Evolutionary conservation across 2,113 vertebrate genomes (phyloP).

Genomic region (Cariama cristata): DNA sequence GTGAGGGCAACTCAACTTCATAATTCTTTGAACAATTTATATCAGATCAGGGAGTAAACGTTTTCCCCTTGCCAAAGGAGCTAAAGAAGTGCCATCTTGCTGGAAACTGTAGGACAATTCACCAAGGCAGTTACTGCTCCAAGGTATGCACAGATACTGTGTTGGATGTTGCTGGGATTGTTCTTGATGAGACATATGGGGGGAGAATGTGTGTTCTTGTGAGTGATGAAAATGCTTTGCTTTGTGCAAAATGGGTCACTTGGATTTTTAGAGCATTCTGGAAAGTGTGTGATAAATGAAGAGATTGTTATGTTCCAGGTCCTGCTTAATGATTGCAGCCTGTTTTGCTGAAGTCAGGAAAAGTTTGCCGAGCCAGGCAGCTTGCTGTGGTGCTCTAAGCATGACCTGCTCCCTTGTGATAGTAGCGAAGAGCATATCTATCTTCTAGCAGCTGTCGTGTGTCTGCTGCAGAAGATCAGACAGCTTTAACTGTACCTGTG

Average conservation of each 20-base stretch:
- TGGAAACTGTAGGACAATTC: neutral
- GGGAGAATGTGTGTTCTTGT: neutral
- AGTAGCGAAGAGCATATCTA: neutral
- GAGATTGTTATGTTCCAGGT: neutral
- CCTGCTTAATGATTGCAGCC: neutral
- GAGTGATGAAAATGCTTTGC: neutral
- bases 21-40: neutral
- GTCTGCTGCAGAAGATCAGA: neutral
- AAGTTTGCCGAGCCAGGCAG: neutral
- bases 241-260: neutral
- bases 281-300: neutral
- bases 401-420: neutral
- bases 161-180: neutral
- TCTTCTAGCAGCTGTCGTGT: neutral
- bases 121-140: neutral
- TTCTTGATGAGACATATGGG: neutral
- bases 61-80: neutral
- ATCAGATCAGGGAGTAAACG: neutral
- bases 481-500: neutral
- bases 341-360: conserved; percentile 18
- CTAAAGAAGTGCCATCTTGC: neutral
- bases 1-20: accelerated
- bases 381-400: neutral
- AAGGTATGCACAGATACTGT: neutral
- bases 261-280: neutral